Evolutionary conservation across 2,797 vertebrate genomes (phyloP).

Genomic region (Labeo calbasu): DNA sequence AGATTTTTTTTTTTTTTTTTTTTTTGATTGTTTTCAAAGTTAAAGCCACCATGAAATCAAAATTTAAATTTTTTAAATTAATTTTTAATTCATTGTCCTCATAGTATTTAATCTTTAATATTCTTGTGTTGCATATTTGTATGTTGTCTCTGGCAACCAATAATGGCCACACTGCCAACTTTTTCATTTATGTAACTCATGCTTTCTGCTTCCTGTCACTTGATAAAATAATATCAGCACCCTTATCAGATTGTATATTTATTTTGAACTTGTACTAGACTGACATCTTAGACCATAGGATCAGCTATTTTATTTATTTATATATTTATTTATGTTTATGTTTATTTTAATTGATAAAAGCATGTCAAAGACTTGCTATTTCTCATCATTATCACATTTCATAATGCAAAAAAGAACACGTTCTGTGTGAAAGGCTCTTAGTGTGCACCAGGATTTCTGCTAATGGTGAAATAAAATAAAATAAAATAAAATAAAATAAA

Average conservation of each 20-base stretch:
- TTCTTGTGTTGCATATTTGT: background rate
- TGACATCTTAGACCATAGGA: background rate
- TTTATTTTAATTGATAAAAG: background rate
- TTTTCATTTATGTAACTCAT: background rate
- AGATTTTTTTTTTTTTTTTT: background rate
- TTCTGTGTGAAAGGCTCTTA: background rate
- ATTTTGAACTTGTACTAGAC: background rate
- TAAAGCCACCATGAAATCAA: background rate
- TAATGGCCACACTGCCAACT: background rate
- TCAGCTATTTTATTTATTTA: background rate
- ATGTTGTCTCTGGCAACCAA: background rate
- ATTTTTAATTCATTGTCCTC: no score
- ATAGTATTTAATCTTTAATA: background rate
- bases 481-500: no score
- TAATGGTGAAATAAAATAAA: no score
- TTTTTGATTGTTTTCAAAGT: background rate
- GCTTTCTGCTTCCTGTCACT: background rate
- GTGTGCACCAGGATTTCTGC: no score
- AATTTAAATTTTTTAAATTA: background rate
- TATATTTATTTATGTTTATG: no score
- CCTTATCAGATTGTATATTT: background rate
- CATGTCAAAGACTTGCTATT: background rate
- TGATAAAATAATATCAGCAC: background rate
- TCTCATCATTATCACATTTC: background rate
- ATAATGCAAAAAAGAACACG: background rate